Conservation (phyloP, 2,113 vertebrate species). For the Ranitomeya variabilis region DNA sequence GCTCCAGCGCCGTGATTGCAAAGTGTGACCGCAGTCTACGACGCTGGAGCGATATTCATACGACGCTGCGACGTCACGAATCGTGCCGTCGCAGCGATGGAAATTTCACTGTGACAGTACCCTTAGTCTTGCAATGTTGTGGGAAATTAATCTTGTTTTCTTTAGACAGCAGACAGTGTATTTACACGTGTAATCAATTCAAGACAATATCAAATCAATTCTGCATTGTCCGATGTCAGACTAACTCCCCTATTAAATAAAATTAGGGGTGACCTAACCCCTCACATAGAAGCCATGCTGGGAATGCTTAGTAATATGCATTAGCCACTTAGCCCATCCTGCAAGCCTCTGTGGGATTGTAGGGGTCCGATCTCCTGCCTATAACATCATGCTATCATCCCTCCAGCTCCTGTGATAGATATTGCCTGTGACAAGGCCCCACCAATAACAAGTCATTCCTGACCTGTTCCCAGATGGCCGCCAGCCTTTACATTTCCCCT, state of each 20-base stretch:
- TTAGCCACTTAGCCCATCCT: slow-evolving; percentile 18
- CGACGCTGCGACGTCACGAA: too few species aligned
- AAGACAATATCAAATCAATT: not conserved
- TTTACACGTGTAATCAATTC: not conserved
- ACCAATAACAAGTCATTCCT: slow-evolving; percentile 48
- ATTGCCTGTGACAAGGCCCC: slow-evolving; percentile 55
- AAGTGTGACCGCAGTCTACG: too few species aligned
- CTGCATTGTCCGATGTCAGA: not conserved
- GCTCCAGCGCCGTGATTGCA: too few species aligned
- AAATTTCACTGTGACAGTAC: too few species aligned
- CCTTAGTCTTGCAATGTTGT: too few species aligned
- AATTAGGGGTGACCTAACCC: not conserved
- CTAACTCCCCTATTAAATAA: not conserved
- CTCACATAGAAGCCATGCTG: slow-evolving; percentile 11
- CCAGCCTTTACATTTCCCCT: slow-evolving; percentile 49
- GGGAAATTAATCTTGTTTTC: too few species aligned
- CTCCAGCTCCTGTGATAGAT: slow-evolving; percentile 22
- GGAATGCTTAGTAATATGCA: slow-evolving; percentile 14
- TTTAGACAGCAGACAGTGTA: too few species aligned
- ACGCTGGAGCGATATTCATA: too few species aligned
- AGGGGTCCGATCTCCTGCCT: not conserved
- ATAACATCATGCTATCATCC: slow-evolving; percentile 36
- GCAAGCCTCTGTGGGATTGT: not conserved
- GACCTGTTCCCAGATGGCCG: slow-evolving; percentile 52
- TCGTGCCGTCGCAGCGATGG: too few species aligned